Conservation (phyloP, 1,140 invertebrate species). For the Lysiphlebus fabarum region DNA sequence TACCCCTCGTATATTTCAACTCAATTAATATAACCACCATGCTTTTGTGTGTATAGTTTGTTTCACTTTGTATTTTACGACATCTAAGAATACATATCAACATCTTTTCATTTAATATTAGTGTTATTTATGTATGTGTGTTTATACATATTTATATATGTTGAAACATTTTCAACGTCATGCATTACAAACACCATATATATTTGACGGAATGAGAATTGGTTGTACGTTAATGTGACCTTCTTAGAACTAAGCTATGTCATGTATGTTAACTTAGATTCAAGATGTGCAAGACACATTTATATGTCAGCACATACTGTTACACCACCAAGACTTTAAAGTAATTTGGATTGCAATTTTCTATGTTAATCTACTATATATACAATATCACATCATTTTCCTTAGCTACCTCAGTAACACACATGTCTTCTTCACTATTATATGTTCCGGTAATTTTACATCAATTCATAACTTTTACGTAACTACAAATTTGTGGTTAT, state of each 20-base stretch:
- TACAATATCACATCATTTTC: not conserved
- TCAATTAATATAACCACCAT: too few relatives aligned
- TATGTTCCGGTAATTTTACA: too few relatives aligned
- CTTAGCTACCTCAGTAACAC: not conserved
- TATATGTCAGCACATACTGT: not conserved
- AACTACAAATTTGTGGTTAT: too few relatives aligned
- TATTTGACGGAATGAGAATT: constrained; percentile 1
- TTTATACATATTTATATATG: too few relatives aligned
- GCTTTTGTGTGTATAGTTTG: too few relatives aligned
- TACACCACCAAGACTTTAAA: not conserved
- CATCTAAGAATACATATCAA: too few relatives aligned
- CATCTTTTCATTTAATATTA: too few relatives aligned
- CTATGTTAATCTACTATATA: not conserved
- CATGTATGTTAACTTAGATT: not conserved
- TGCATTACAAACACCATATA: not conserved
- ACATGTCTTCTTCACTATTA: not conserved
- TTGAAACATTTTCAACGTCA: not conserved
- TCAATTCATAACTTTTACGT: too few relatives aligned
- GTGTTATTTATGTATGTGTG: not conserved
- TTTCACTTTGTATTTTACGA: too few relatives aligned
- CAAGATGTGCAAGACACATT: not conserved
- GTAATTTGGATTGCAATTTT: constrained; percentile 9
- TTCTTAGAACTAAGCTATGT: not conserved
- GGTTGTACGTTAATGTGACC: constrained; percentile 1
- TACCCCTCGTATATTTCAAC: not conserved